Percentiles rank a stretch among this genome's conserved stretches.
Evolutionary conservation across 2,113 vertebrate genomes (phyloP).

Genomic region (Terrapene triunguis): DNA sequence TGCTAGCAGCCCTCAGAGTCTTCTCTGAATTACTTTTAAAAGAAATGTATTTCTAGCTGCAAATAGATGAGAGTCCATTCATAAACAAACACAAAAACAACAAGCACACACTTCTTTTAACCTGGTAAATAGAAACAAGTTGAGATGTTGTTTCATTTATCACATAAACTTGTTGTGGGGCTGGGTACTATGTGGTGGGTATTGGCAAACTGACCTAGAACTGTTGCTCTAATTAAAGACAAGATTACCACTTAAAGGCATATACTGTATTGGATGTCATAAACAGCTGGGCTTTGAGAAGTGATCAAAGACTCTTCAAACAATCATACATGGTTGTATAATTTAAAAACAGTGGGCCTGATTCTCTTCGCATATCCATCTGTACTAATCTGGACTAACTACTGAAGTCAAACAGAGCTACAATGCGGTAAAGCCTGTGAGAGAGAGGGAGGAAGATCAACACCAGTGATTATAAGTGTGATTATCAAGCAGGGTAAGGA

Average conservation of each 20-base stretch:
- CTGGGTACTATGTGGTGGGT: background rate
- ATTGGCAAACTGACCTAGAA: conserved; percentile 43
- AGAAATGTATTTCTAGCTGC: conserved; percentile 42
- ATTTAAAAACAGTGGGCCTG: background rate
- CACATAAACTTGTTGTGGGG: conserved; percentile 3
- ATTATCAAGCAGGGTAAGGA: background rate
- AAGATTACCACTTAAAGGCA: background rate
- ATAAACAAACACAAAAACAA: background rate
- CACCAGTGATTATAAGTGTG: background rate
- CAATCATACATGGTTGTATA: background rate
- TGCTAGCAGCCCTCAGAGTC: background rate
- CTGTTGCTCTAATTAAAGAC: conserved; percentile 27
- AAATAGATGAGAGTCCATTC: background rate
- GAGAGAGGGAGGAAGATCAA: background rate
- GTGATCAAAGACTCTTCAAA: background rate
- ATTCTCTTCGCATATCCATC: background rate
- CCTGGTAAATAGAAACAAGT: conserved; percentile 37
- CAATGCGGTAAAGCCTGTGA: background rate
- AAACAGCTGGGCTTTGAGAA: background rate
- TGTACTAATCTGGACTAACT: background rate
- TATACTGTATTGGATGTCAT: background rate
- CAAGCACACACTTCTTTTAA: conserved; percentile 35
- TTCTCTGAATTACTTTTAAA: conserved; percentile 49
- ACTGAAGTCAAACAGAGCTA: background rate
- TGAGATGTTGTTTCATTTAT: conserved; percentile 63